Percentiles rank a stretch among this genome's conserved stretches.
phyloP scores from a whole-genome alignment of 2,797 vertebrate species.

The Eupleurogrammus muticus region DNA sequence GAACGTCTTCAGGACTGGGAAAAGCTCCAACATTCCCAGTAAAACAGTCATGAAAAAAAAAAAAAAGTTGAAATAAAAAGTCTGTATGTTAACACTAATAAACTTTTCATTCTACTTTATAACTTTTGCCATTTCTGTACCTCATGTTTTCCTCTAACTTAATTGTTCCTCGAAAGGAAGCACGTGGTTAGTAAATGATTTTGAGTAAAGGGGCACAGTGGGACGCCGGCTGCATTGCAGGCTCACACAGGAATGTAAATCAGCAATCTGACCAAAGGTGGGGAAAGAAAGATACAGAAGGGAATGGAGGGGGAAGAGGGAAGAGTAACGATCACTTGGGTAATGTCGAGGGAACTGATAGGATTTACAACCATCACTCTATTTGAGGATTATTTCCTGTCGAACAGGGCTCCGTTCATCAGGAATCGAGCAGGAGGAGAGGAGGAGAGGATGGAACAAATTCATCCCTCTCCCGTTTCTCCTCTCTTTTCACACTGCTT shows the following conservation, averaged over 20 bases:
- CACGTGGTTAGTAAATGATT: conserved; percentile 4
- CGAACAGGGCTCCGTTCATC: conserved; percentile 64
- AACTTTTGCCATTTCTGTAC: neutral
- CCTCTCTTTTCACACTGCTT: conserved; percentile 64
- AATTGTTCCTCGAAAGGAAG: conserved; percentile 10
- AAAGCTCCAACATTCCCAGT: conserved; percentile 46
- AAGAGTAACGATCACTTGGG: conserved; percentile 43
- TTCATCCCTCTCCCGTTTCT: conserved; percentile 60
- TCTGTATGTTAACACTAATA: neutral
- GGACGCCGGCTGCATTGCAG: conserved; percentile 20
- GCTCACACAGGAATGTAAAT: conserved; percentile 50
- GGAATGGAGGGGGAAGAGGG: conserved; percentile 17
- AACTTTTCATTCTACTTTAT: conserved; percentile 8
- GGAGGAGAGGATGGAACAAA: conserved; percentile 64
- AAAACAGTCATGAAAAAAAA: conserved; percentile 62
- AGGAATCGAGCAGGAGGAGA: conserved; percentile 40
- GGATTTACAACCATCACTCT: conserved; percentile 56
- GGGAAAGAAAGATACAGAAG: conserved; percentile 15
- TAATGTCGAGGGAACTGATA: conserved; percentile 53
- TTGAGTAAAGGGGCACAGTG: conserved; percentile 19
- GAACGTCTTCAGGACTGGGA: conserved; percentile 43
- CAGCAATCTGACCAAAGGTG: conserved; percentile 25
- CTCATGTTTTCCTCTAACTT: conserved; percentile 28
- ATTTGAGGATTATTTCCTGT: conserved; percentile 61
- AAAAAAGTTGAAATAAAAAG: conserved; percentile 20